A percentile compares a stretch with the other conserved stretches of the same genome.
Conservation (phyloP, 2,797 vertebrate genomes). For the Sciurus carolinensis region DNA sequence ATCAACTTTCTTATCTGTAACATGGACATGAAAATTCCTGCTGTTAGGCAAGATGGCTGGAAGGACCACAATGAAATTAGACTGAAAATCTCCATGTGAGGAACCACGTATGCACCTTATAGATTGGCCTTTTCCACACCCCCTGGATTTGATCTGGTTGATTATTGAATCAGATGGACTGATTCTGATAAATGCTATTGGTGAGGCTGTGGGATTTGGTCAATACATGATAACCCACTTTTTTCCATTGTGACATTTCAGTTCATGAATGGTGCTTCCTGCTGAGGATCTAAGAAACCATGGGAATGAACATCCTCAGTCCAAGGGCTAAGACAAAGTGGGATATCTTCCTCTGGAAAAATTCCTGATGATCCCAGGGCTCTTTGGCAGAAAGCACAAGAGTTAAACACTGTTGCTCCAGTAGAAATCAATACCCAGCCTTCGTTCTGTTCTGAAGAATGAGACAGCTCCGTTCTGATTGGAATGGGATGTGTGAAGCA, state of each 20-base stretch:
- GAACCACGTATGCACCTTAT: background rate
- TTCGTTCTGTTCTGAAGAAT: constrained; percentile 44
- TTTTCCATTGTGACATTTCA: background rate
- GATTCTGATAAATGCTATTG: background rate
- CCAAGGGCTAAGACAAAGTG: background rate
- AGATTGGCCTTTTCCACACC: background rate
- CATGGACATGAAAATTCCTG: background rate
- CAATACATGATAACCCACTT: background rate
- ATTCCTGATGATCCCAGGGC: background rate
- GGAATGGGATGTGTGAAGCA: constrained; percentile 53
- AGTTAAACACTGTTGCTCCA: constrained; percentile 47
- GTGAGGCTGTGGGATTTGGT: background rate
- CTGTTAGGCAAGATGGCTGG: background rate
- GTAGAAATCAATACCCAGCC: constrained; percentile 59
- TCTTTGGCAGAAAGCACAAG: background rate
- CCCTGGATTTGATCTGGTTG: background rate
- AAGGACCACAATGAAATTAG: background rate
- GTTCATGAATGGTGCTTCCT: background rate
- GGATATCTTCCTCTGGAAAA: background rate
- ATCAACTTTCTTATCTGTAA: constrained; percentile 36
- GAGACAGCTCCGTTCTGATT: constrained; percentile 18
- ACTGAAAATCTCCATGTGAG: background rate
- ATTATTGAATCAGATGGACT: background rate
- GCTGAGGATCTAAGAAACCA: background rate
- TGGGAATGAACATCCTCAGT: background rate